Percentiles rank a stretch among this genome's conserved stretches.
phyloP scores from a whole-genome alignment of 2,888 invertebrate species.

The Sceliomorpha sp. region DNA sequence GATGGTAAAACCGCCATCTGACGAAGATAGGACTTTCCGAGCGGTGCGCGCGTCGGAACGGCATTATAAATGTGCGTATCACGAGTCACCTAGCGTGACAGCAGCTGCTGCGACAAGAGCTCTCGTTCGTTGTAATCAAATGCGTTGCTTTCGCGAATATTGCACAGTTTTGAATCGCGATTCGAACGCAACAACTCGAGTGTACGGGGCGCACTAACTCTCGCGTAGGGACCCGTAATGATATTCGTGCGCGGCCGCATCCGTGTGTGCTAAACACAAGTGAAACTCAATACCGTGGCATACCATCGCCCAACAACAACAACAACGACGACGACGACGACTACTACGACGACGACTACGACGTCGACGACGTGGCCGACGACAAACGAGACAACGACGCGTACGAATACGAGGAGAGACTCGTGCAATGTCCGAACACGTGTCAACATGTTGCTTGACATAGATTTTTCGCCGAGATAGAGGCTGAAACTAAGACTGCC shows the following conservation, averaged over 20 bases:
- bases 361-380: too few species aligned
- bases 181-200: constrained; percentile 60
- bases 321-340: constrained; percentile 7
- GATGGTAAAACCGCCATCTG: constrained; percentile 10
- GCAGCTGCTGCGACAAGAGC: constrained; percentile 71
- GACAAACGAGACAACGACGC: constrained; percentile 55
- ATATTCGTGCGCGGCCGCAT: constrained; percentile 27
- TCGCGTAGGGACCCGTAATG: constrained; percentile 10
- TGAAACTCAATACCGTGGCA: constrained; percentile 74
- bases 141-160: constrained; percentile 54
- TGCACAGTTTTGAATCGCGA: constrained; percentile 69
- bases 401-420: constrained; percentile 44
- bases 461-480: constrained; percentile 75
- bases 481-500: constrained; percentile 54
- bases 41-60: constrained; percentile 11
- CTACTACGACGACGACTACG: too few species aligned
- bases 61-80: constrained; percentile 63
- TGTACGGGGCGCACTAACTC: constrained; percentile 24
- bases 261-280: constrained; percentile 61
- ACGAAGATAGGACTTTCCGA: constrained; percentile 41
- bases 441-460: constrained; percentile 77
- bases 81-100: constrained; percentile 70
- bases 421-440: constrained; percentile 70
- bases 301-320: constrained; percentile 66
- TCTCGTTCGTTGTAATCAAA: constrained; percentile 63